Evolutionary conservation across 2,113 vertebrate genomes (phyloP), one percentile per base, ranked within the genome.

Genomic region (Tautogolabrus adspersus): DNA sequence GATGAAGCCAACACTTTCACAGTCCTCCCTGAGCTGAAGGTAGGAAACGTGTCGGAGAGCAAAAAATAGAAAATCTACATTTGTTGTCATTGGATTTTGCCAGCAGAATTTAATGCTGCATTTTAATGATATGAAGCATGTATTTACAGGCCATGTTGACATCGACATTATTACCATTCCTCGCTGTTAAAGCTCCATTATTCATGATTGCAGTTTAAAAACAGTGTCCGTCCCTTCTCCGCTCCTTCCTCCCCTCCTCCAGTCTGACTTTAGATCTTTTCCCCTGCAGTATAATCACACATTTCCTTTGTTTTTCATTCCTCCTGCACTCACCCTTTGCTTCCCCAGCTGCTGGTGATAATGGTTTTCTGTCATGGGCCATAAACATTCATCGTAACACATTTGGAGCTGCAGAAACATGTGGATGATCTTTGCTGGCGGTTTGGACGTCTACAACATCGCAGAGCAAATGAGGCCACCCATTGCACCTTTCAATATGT

Each of bases 301-400:
- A 46, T 77, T 46, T 77, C 59, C 40, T 47, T 21, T 56, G 34
- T 68, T 83, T 72, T 80, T 52, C 21, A 64, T 75, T 77, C 47
- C 47, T 58, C 44, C 58, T 60, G 63, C 49, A 40, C 66, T 81
- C 49, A 59, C 40, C 59, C 23, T 56, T 34, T 60, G 58, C 59
- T 59, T 44, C 57, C 38, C 62, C 59, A 34, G 76, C 66, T 71
- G 82, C 74, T 61, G 67, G 68, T 34, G 52, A 87, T 90, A 86
- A 91, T 88, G 65, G 69, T 78, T 87, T 83, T 85, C 66, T 82
- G 72, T 81, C 74, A 74, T 18, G 54, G 68, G 42, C 66, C 66
- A 82, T 81, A 87, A 81, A 80, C 70, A 74, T 62, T 77, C 16
- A 44, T 26, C 13, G 26, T 23, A 42, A 61, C 54, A 61, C 34